Evolutionary conservation across 2,113 vertebrate species (phyloP).

Genomic region (Ornithorhynchus anatinus): DNA sequence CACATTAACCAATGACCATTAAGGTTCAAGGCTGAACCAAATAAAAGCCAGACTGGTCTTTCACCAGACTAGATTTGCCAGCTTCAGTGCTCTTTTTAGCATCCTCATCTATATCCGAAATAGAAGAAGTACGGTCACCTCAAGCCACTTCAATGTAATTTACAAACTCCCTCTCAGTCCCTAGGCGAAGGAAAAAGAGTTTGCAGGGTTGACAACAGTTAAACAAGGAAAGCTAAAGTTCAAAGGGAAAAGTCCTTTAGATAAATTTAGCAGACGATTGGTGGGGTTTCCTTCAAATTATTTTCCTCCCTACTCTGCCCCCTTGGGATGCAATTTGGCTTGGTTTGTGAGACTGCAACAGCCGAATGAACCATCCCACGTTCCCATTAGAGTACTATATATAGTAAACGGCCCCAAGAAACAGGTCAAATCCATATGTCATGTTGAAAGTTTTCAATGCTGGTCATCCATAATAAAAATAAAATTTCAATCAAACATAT

Average conservation of each 20-base stretch:
- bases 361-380: background rate
- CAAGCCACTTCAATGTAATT: slow-evolving; percentile 48
- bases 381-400: background rate
- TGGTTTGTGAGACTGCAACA: background rate
- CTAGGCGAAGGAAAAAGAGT: background rate
- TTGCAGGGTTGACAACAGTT: background rate
- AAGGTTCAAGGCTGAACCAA: slow-evolving; percentile 14
- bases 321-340: background rate
- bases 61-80: slow-evolving; percentile 15
- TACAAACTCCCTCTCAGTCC: background rate
- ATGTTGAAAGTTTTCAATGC: too few species aligned
- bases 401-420: too few species aligned
- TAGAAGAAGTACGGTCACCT: slow-evolving; percentile 17
- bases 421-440: too few species aligned
- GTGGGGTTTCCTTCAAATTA: background rate
- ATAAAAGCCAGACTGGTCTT: slow-evolving; percentile 12
- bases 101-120: slow-evolving; percentile 9
- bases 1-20: slow-evolving; percentile 38
- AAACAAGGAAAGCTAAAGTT: background rate
- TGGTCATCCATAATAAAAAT: too few species aligned
- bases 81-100: slow-evolving; percentile 17
- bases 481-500: too few species aligned
- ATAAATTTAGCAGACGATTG: slow-evolving; percentile 16
- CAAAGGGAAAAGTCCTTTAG: slow-evolving; percentile 34
- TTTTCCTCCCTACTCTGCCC: background rate